Conservation (phyloP, 2,797 vertebrate genomes). For the Cuniculus paca region DNA sequence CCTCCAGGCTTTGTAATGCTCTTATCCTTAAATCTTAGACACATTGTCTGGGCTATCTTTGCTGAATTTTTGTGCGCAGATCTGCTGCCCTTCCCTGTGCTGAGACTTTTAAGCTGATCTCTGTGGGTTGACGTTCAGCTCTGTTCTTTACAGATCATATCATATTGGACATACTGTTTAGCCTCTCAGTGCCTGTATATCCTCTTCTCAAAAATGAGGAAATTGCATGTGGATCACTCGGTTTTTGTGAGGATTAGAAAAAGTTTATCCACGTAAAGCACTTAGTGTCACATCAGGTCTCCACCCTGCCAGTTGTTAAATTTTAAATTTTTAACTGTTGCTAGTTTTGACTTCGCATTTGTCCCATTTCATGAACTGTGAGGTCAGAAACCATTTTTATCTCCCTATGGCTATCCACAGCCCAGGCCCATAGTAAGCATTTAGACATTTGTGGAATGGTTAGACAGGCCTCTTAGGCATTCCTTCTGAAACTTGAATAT, state of each 20-base stretch:
- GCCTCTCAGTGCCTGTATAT: not conserved
- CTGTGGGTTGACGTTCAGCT: not conserved
- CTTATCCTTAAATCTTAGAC: no score
- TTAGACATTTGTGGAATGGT: not conserved
- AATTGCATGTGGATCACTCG: not conserved
- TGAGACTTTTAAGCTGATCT: not conserved
- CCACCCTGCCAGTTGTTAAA: not conserved
- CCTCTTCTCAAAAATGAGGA: not conserved
- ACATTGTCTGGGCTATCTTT: accelerated
- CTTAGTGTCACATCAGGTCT: not conserved
- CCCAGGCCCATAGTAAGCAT: not conserved
- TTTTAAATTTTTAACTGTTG: not conserved
- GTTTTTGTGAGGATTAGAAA: not conserved
- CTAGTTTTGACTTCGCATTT: not conserved
- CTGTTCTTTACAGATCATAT: not conserved
- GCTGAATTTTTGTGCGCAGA: not conserved
- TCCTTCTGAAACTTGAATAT: not conserved
- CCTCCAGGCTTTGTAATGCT: not conserved
- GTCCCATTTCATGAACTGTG: not conserved
- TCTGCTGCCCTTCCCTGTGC: no score
- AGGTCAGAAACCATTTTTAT: not conserved
- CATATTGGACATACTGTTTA: no score
- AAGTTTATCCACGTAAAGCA: accelerated
- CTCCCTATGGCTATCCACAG: not conserved
- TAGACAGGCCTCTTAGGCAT: not conserved